These are phyloP conservation scores for Hemichromis elongatus DNA, from an alignment of 2,113 vertebrate species.

Conservation along the genomic window DNA sequence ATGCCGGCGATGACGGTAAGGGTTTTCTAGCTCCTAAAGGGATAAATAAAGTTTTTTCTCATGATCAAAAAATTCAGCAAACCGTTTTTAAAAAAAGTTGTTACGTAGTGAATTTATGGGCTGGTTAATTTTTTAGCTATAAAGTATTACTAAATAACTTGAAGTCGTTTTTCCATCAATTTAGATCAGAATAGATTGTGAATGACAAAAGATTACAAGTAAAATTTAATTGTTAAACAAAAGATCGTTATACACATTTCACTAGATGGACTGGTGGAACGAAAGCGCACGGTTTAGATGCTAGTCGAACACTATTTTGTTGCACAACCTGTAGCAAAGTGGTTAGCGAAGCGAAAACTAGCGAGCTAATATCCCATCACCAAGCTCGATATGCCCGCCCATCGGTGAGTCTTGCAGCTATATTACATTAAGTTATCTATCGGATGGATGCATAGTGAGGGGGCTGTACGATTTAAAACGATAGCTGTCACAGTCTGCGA, in stretches of 20 bases:
- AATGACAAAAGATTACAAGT: background rate
- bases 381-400: constrained; percentile 1
- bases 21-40: too few relatives aligned
- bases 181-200: background rate
- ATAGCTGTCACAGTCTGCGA: background rate
- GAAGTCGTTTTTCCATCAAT: background rate
- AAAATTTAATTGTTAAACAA: background rate
- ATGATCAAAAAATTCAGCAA: background rate
- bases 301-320: background rate
- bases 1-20: too few relatives aligned
- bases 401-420: background rate
- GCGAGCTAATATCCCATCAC: background rate
- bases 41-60: background rate
- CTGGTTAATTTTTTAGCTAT: background rate
- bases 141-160: background rate
- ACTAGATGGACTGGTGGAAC: constrained; percentile 14
- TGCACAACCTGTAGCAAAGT: constrained; percentile 41
- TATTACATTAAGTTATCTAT: background rate
- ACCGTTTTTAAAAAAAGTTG: background rate
- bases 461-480: background rate
- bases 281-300: background rate
- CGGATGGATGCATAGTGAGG: accelerated
- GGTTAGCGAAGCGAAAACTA: constrained; percentile 29
- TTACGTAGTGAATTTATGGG: background rate
- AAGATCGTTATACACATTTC: background rate